Evolutionary conservation across 2,888 invertebrate species (phyloP).

Genomic region (Labia minor): DNA sequence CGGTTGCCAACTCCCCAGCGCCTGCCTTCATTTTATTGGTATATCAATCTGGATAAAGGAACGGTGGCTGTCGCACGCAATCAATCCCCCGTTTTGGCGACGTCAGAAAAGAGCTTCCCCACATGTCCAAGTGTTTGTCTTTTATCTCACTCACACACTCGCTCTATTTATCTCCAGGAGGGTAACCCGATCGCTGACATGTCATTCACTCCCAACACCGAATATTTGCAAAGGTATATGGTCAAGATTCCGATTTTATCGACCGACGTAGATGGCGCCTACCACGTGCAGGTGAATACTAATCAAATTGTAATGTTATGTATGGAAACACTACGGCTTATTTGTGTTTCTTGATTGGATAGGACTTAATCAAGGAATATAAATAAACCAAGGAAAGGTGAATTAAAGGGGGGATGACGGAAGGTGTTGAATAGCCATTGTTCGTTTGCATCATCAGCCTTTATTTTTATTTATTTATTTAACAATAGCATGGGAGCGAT

Average conservation of each 20-base stretch:
- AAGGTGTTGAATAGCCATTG: background rate
- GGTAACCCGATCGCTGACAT: no score
- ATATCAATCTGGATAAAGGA: background rate
- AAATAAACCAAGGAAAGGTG: background rate
- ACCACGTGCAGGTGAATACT: background rate
- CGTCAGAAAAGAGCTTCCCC: background rate
- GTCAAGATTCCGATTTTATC: background rate
- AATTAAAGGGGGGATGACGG: background rate
- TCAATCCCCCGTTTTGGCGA: background rate
- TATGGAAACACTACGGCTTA: background rate
- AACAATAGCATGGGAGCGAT: no score
- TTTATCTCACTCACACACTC: background rate
- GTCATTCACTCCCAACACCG: background rate
- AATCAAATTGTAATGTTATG: background rate
- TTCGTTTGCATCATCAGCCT: no score
- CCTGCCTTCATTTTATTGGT: background rate
- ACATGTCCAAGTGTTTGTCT: background rate
- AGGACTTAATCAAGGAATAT: background rate
- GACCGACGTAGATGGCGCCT: no score
- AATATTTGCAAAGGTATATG: background rate
- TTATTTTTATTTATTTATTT: no score
- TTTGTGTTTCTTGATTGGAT: background rate
- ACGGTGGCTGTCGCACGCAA: background rate
- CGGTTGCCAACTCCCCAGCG: background rate
- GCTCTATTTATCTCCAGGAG: background rate